Evolutionary conservation across 2,888 invertebrate species (phyloP), one percentile per base, ranked within the genome.

Genomic region (Lochmaea crataegi): DNA sequence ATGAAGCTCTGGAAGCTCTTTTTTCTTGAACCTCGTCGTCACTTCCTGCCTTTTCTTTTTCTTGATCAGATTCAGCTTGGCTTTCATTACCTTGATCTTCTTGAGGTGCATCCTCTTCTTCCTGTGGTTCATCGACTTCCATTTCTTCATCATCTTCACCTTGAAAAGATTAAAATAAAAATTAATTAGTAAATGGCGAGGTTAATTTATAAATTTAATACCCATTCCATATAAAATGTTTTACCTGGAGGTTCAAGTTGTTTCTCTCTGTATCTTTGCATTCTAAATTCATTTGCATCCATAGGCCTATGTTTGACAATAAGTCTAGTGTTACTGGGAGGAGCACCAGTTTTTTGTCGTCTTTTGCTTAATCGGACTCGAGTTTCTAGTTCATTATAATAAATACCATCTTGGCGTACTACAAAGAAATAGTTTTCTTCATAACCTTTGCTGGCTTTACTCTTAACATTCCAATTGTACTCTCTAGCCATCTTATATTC

Each of bases 381-480:
- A 0, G 98, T 98, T 87, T 98, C 98, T 79, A 98, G 84, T 87
- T 98, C 98, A 87, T 98, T 96, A 87, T 97, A 99, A 87, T 94
- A 98, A 6, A 97, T 95, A 56, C 94, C 94, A 85, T 96, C 95
- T 78, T 93, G 93, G 73, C 97, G 91, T 78, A 97, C 92, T 73
- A 98, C 96, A 87, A 98, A 93, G 89, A 97, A 98, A 85, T 98
- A 98, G 85, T 97, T 99, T 87, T 99, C 98, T 86, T 98, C 98
- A 82, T 97, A 98, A 51, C 97, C 87, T 78, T 86, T 86, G 76
- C 86, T 86, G 1, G 87, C 86, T 79, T 98, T 98, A 86, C 97
- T 98, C 87, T 99, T 98, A 22, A 99, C 98, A 84, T 98, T 98
- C 99, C 99, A 99, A 85, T 98, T 98, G 86, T 99, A 99, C 85